A percentile compares a stretch with the other conserved stretches of the same genome.
Evolutionary conservation across 1,140 invertebrate species (phyloP).

Genomic region (Drosophila kepulauana): DNA sequence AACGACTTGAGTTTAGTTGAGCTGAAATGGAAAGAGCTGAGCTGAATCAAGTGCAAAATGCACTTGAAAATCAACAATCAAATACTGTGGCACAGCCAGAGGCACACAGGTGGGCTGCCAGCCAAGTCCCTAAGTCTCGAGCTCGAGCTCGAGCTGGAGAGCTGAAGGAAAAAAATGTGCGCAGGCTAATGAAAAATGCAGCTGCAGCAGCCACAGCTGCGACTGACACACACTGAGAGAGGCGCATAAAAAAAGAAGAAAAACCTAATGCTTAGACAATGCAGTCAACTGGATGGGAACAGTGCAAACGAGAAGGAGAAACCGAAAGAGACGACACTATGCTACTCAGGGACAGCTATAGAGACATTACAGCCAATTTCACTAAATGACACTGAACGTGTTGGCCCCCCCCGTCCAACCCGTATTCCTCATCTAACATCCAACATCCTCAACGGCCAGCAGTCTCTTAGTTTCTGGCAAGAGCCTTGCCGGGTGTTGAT

Average conservation of each 20-base stretch:
- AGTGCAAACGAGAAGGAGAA: background rate
- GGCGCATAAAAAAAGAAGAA: conserved; percentile 63
- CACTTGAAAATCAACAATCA: conserved; percentile 69
- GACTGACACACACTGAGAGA: conserved; percentile 62
- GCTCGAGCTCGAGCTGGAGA: background rate
- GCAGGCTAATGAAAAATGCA: conserved; percentile 75
- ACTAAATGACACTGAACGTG: conserved; percentile 74
- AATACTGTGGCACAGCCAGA: background rate
- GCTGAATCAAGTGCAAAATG: conserved; percentile 72
- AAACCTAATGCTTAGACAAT: conserved; percentile 67
- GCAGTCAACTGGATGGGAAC: conserved; percentile 38
- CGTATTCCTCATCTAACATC: background rate
- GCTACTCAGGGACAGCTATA: conserved; percentile 40
- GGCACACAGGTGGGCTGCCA: conserved; percentile 56
- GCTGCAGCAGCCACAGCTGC: conserved; percentile 52
- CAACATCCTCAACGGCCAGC: background rate
- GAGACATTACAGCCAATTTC: conserved; percentile 78
- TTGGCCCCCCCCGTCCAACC: background rate
- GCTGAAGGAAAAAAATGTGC: conserved; percentile 37
- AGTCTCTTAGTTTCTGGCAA: background rate
- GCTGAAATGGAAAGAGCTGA: background rate
- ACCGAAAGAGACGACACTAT: background rate
- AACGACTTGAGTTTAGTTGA: conserved; percentile 8
- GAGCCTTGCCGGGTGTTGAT: conserved; percentile 37
- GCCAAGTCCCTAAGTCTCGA: conserved; percentile 36